These are phyloP conservation scores for Caenorhabditis drosophilae DNA, from an alignment of 2,888 invertebrate genomes.

Conservation along the genomic window DNA sequence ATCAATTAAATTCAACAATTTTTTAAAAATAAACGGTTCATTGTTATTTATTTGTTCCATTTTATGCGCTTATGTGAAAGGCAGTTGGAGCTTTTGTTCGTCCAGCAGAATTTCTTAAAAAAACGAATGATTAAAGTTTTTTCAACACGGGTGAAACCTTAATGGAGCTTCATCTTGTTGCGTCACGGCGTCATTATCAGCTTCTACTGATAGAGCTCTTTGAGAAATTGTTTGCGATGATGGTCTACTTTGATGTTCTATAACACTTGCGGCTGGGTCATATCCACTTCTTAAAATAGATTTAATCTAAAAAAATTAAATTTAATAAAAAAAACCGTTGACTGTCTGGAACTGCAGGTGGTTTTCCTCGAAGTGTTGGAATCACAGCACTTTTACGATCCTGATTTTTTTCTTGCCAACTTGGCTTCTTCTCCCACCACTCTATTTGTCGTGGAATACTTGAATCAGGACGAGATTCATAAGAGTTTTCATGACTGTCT, in stretches of 20 bases:
- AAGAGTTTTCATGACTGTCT: background rate
- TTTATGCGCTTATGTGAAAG: slow-evolving; percentile 24
- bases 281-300: background rate
- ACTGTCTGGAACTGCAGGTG: slow-evolving; percentile 36
- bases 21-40: background rate
- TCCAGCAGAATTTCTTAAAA: slow-evolving; percentile 13
- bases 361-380: slow-evolving; percentile 45
- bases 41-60: background rate
- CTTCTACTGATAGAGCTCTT: slow-evolving; percentile 13
- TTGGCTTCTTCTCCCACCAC: slow-evolving; percentile 59
- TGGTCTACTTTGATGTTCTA: slow-evolving; percentile 1
- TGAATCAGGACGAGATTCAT: slow-evolving; percentile 25
- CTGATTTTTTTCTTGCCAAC: slow-evolving; percentile 33
- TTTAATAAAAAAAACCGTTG: slow-evolving; percentile 20
- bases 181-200: background rate
- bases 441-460: slow-evolving; percentile 38
- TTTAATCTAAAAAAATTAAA: background rate
- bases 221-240: slow-evolving; percentile 3
- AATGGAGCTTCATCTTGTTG: background rate
- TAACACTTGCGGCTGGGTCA: background rate
- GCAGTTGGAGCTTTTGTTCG: slow-evolving; percentile 20
- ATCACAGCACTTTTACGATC: slow-evolving; percentile 49
- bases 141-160: background rate
- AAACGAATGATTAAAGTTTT: background rate
- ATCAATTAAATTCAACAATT: background rate